Percentiles rank a stretch among this genome's conserved stretches.
These are phyloP conservation scores for Phalacrocorax pelagicus DNA, from an alignment of 2,113 vertebrate species.

Conservation along the genomic window DNA sequence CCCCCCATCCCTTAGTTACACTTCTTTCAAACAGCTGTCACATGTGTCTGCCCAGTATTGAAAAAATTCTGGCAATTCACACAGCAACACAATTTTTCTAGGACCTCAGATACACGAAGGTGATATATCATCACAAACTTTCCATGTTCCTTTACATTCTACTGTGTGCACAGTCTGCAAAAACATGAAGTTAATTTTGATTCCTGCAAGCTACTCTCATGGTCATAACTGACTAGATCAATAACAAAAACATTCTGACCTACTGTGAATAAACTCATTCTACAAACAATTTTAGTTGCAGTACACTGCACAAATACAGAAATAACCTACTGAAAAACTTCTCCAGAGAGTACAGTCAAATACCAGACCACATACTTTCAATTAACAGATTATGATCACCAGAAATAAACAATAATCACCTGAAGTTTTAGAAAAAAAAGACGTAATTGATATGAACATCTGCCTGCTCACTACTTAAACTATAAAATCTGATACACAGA, in stretches of 20 bases:
- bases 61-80: background rate
- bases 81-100: background rate
- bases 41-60: background rate
- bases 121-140: background rate
- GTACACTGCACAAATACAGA: background rate
- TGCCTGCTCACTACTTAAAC: background rate
- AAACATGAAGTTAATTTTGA: background rate
- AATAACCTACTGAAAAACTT: background rate
- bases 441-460: background rate
- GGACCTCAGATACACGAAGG: background rate
- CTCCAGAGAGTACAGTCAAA: background rate
- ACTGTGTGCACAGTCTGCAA: background rate
- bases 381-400: background rate
- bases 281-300: background rate
- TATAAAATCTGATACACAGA: background rate
- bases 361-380: background rate
- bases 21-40: background rate
- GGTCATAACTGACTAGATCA: background rate
- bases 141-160: background rate
- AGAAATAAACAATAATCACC: background rate
- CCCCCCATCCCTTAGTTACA: background rate
- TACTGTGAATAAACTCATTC: background rate
- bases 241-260: background rate
- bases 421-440: background rate
- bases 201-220: background rate